Base-by-base conservation (phyloP, 2,797 vertebrate genomes). In the Notolepis coatsorum region DNA sequence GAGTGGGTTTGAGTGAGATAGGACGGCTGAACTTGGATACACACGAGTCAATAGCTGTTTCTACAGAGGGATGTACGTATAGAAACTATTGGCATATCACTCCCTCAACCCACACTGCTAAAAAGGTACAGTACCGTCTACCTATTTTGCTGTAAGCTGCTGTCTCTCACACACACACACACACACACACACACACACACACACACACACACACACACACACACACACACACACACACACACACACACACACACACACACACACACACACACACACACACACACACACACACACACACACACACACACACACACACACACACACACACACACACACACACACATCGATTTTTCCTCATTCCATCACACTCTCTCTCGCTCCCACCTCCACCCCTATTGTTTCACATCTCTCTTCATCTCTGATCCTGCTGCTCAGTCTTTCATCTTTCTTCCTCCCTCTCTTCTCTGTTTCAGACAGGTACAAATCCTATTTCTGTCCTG, bases 341-440 rank as follows among this genome's bases (percentile, higher is more conserved):
- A 20, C 68, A 87, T 79, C 47, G 71, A 82, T 84, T 81, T 68
- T 66, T 67, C 49, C 38, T 28, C 53, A 9, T 25, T 39, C 43
- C 60, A 13, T 18, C 46, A 33, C 66, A 56, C 52, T 18, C 28
- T 45, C 47, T 12, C 20, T 2, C 48, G 9, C 35, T 7, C 47
- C 57, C 67, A 56, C 62, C 51, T 3, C 24, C 46, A 35, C 48
- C 68, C 63, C 75, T 18, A 48, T 63, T 69, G 50, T 56, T 71
- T 65, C 41, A 47, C 49, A 57, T 48, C 38, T 65, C 73, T 62
- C 65, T 71, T 77, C 71, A 60, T 80, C 80, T 61, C 59, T 59
- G 77, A 69, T 77, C 80, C 71, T 52, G 56, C 71, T 74, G 58
- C 73, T 74, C 48, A 1, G 4, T 64, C 80, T 77, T 79, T 84